Conservation (phyloP, 2,797 vertebrate genomes). For the Emys orbicularis region DNA sequence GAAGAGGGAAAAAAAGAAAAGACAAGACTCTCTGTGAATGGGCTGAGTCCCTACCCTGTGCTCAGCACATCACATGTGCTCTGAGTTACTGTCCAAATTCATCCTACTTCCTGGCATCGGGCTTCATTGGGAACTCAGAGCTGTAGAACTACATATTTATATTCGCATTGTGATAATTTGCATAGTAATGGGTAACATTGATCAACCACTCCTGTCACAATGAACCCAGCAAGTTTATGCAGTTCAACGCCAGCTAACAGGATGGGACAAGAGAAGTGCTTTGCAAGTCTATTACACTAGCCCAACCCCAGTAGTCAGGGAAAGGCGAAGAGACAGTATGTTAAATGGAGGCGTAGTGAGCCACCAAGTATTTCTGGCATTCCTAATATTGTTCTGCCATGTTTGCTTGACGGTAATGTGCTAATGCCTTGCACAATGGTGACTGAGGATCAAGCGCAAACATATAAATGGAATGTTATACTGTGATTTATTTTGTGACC, state of each 20-base stretch:
- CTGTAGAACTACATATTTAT: not conserved
- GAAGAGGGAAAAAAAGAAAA: not conserved
- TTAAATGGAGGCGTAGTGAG: not conserved
- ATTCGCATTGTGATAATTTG: not conserved
- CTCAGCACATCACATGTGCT: not conserved
- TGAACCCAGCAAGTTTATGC: not conserved
- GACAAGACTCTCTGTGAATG: not conserved
- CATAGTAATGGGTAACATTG: not conserved
- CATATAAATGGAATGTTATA: not conserved
- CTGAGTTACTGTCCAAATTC: not conserved
- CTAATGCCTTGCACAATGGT: not conserved
- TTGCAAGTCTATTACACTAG: not conserved
- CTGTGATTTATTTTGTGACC: not conserved
- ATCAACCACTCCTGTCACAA: not conserved
- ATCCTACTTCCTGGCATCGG: not conserved
- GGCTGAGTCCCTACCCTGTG: not conserved
- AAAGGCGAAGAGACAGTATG: fast-evolving
- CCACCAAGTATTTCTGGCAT: not conserved
- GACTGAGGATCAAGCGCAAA: not conserved
- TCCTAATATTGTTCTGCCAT: not conserved
- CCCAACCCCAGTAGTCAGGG: not conserved
- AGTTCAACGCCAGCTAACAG: not conserved
- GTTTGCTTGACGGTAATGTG: not conserved
- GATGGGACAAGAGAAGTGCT: not conserved
- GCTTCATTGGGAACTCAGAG: not conserved